phyloP scores from a whole-genome alignment of 1,140 invertebrate species.

The Pristionchus pacificus region DNA sequence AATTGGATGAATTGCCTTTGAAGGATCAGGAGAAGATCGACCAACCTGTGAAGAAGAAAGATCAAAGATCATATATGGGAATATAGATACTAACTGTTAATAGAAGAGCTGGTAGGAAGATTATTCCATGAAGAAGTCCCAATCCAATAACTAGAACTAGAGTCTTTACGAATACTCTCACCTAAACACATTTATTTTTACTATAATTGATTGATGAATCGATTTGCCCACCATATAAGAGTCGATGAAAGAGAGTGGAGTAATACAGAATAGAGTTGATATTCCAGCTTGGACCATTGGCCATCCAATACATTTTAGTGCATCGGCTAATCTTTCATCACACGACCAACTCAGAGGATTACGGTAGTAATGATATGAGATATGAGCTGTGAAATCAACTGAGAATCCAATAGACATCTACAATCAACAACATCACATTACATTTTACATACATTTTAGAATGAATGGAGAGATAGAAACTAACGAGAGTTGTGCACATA shows the following conservation, averaged over 20 bases:
- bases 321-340: constrained; percentile 35
- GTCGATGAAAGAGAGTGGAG: constrained; percentile 77
- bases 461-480: background rate
- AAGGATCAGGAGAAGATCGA: background rate
- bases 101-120: constrained; percentile 33
- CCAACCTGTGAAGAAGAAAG: background rate
- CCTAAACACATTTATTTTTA: too few species aligned
- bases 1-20: background rate
- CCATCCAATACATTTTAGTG: constrained; percentile 66
- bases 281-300: constrained; percentile 89
- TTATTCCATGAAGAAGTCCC: constrained; percentile 36
- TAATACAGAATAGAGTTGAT: constrained; percentile 82
- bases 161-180: constrained; percentile 34
- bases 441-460: too few species aligned
- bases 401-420: constrained; percentile 36
- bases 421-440: background rate
- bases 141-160: constrained; percentile 32
- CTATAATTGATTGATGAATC: too few species aligned
- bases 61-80: too few species aligned
- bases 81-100: constrained; percentile 20
- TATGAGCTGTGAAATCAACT: constrained; percentile 41
- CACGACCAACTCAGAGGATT: constrained; percentile 26
- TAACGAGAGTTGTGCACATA: constrained; percentile 33
- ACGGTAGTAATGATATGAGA: constrained; percentile 40
- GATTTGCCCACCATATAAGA: constrained; percentile 76